Base-by-base conservation (phyloP, 2,113 vertebrate species). In the Ptychochromis oligacanthus region DNA sequence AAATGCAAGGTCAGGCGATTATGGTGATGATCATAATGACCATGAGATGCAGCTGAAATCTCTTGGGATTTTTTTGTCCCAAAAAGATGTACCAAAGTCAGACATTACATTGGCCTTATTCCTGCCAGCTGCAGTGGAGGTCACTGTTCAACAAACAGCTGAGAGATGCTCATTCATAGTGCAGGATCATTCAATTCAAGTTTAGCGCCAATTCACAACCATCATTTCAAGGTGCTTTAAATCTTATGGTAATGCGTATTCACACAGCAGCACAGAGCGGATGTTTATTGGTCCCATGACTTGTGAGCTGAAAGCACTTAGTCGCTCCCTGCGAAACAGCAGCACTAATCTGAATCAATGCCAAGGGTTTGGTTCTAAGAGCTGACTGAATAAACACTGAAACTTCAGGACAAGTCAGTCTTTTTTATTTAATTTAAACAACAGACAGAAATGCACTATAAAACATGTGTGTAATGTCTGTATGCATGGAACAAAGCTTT, bases 61-160 rank as follows among this genome's bases (percentile, higher is more conserved):
- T 65, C 38, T 43, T 65, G 7, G 62, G 1, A 17, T 26, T 65
- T 43, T 43, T 65, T 38, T 65, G 38, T 43, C 13, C 62, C 38
- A 65, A 24, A 43, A 31, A 31, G 28, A 3, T 31, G 28, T 31
- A 31, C 28, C 28, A 31, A 31, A 17, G 38, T 65, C 62, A 43
- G 0, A 0, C 9, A 65, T 65, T 6, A 2, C 0, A 65, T 43
- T 1, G 31, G 12, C 11, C 38, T 40, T 22, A 64, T 40, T 40
- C 1, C 13, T 64, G 40, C 1, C 6, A 64, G 61, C 34, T 64
- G 6, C 20, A 22, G 61, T 40, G 61, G 36, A 64, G 11, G 4
- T 40, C 36, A 3, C 61, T 40, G 36, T 22, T 64, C 13, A 64
- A 64, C 36, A 40, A 40, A 15, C 0, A 40, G 36, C 36, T 64